A percentile compares a stretch with the other conserved stretches of the same genome.
phyloP scores from a whole-genome alignment of 2,888 invertebrate species.

The Periphyllus acericola region DNA sequence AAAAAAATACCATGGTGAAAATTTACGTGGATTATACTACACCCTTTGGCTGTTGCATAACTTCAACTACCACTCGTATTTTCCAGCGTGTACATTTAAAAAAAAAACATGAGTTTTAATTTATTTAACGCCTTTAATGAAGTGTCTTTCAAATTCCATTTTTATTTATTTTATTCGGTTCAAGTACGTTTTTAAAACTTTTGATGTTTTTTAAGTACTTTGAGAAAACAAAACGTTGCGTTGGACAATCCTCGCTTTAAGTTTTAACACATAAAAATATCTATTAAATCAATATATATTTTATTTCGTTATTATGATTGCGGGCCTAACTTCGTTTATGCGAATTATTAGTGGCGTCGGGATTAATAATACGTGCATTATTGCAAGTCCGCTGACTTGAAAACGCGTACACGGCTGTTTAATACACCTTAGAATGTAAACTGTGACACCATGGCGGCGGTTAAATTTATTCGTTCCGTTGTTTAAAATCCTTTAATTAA shows the following conservation, averaged over 20 bases:
- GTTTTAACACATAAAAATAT: background rate
- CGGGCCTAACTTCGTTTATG: background rate
- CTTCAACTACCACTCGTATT: background rate
- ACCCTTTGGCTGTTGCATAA: background rate
- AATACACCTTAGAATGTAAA: slow-evolving; percentile 1
- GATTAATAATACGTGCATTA: background rate
- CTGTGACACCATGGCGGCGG: background rate
- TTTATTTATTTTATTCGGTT: slow-evolving; percentile 60
- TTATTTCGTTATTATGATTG: background rate
- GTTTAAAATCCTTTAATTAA: slow-evolving; percentile 50
- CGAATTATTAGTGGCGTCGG: background rate
- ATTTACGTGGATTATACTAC: slow-evolving; percentile 32
- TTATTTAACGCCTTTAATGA: slow-evolving; percentile 31
- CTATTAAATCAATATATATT: background rate
- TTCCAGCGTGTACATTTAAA: background rate
- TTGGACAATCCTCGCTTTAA: background rate
- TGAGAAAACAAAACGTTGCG: too few relatives aligned
- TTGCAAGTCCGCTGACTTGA: background rate
- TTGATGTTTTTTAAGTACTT: slow-evolving; percentile 4
- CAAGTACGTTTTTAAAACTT: slow-evolving; percentile 29
- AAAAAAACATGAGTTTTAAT: slow-evolving; percentile 16
- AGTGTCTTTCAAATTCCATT: slow-evolving; percentile 33
- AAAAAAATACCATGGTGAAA: background rate
- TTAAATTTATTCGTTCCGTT: slow-evolving; percentile 23
- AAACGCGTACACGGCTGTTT: background rate